Percentiles rank a stretch among this genome's conserved stretches.
These are phyloP conservation scores for Drosophila punjabiensis DNA, from an alignment of 1,140 invertebrate genomes.

Conservation along the genomic window DNA sequence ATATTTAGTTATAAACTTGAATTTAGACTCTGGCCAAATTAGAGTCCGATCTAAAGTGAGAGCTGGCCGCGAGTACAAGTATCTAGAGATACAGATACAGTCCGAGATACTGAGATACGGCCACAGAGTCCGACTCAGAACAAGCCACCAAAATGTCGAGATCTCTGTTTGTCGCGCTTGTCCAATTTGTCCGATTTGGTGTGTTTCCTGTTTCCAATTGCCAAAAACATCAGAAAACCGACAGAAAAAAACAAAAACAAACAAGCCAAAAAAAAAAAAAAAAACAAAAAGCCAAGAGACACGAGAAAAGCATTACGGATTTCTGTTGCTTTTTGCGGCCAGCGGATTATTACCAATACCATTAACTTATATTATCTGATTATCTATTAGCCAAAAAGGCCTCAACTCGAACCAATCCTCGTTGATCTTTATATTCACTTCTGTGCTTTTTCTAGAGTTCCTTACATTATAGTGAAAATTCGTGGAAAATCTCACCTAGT, in stretches of 20 bases:
- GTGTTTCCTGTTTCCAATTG: slow-evolving; percentile 58
- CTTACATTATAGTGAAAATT: background rate
- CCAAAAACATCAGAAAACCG: slow-evolving; percentile 22
- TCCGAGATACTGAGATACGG: slow-evolving; percentile 15
- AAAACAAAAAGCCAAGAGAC: background rate
- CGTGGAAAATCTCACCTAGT: background rate
- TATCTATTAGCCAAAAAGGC: slow-evolving; percentile 6
- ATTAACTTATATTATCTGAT: background rate
- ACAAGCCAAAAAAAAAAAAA: background rate
- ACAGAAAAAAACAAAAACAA: background rate
- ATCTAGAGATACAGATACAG: slow-evolving; percentile 31
- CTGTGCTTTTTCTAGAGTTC: background rate
- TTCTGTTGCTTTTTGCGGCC: background rate
- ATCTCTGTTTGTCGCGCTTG: slow-evolving; percentile 55
- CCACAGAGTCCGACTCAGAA: slow-evolving; percentile 30
- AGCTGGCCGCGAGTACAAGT: slow-evolving; percentile 16
- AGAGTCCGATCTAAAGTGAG: slow-evolving; percentile 46
- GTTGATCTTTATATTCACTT: too few species aligned
- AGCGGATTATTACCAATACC: background rate
- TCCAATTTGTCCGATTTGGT: slow-evolving; percentile 57
- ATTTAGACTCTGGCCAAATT: slow-evolving; percentile 75
- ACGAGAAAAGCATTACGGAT: slow-evolving; percentile 30
- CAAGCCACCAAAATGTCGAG: slow-evolving; percentile 50
- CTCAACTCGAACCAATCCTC: background rate
- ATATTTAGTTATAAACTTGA: slow-evolving; percentile 82